A percentile compares a stretch with the other conserved stretches of the same genome.
phyloP scores from a whole-genome alignment of 1,140 invertebrate species.

The Aphis gossypii region DNA sequence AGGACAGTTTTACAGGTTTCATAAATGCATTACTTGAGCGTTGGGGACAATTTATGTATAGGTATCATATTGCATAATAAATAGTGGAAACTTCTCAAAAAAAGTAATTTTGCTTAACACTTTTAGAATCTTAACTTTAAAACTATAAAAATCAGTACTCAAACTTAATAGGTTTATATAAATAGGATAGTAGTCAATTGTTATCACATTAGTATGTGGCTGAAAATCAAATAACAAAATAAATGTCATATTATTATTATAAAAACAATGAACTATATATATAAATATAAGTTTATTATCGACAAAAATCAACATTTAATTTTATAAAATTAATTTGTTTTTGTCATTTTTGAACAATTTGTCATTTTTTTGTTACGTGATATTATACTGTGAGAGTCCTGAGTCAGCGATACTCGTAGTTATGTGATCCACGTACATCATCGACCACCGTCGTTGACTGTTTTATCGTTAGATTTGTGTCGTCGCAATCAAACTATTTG shows the following conservation, averaged over 20 bases:
- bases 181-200: not conserved
- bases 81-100: not conserved
- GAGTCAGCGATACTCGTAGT: not conserved
- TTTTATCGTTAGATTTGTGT: not conserved
- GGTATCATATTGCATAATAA: not conserved
- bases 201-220: too few species aligned
- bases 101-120: not conserved
- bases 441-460: not conserved
- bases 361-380: not conserved
- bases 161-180: too few species aligned
- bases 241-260: too few species aligned
- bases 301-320: not conserved
- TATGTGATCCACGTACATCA: not conserved
- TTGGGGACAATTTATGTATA: not conserved
- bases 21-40: not conserved
- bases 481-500: not conserved
- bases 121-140: too few species aligned
- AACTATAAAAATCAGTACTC: too few species aligned
- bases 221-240: not conserved
- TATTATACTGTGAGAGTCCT: not conserved
- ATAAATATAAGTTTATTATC: not conserved
- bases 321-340: not conserved
- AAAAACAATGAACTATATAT: too few species aligned
- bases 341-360: not conserved
- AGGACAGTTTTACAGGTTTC: not conserved